Conservation (phyloP, 2,797 vertebrate species). For the Discoglossus pictus region DNA sequence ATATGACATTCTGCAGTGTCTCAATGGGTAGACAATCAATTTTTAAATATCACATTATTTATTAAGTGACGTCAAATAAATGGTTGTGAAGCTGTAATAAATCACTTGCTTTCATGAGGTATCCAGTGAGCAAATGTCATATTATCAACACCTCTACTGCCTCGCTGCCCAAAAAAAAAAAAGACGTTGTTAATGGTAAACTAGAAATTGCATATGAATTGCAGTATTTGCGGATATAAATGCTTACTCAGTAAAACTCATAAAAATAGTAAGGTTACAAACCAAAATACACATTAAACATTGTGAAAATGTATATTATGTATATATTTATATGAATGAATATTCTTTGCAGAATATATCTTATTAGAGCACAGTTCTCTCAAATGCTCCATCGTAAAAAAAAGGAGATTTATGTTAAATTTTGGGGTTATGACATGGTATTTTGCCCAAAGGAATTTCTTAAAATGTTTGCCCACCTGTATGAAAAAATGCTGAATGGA, state of each 20-base stretch:
- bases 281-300: conserved; percentile 2
- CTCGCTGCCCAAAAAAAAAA: conserved; percentile 16
- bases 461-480: no score
- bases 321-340: no score
- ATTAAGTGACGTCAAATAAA: conserved; percentile 32
- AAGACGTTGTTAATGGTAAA: conserved; percentile 40
- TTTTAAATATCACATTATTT: conserved; percentile 48
- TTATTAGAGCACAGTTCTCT: no score
- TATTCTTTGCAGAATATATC: no score
- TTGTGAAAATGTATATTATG: no score
- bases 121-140: conserved; percentile 48
- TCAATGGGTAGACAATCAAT: conserved; percentile 26
- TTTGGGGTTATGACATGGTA: no score
- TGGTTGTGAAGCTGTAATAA: conserved; percentile 32
- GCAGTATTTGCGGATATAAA: conserved; percentile 1
- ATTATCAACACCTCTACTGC: conserved; percentile 45
- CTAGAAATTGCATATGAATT: conserved; percentile 34
- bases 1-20: conserved; percentile 28
- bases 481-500: no score
- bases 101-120: conserved; percentile 43
- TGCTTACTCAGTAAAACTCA: conserved; percentile 41
- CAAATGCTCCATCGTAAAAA: no score
- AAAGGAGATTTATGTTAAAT: no score
- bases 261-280: conserved; percentile 6
- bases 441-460: no score